These are phyloP conservation scores for Bombylius discolor DNA, from an alignment of 2,888 invertebrate species.

Conservation along the genomic window DNA sequence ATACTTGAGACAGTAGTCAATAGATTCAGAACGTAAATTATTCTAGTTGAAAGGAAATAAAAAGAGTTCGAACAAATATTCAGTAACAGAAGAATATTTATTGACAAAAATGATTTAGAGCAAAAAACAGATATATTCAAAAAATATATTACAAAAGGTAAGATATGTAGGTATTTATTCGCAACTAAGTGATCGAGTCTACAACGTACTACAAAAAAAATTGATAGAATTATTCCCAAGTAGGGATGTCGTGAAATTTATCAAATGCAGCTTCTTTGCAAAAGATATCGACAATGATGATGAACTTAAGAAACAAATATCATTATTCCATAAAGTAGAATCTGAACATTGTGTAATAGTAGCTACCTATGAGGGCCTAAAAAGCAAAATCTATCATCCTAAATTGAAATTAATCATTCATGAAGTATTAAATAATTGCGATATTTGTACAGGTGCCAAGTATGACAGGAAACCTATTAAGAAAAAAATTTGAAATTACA, in stretches of 20 bases:
- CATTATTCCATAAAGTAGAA: too few species aligned
- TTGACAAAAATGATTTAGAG: too few species aligned
- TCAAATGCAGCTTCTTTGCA: neutral
- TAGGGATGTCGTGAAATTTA: neutral
- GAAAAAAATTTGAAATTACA: neutral
- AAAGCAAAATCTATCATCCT: too few species aligned
- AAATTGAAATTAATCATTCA: neutral
- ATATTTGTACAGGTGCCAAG: too few species aligned
- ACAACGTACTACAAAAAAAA: neutral
- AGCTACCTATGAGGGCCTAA: too few species aligned
- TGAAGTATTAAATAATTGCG: neutral
- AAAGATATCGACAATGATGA: too few species aligned
- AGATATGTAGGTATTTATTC: neutral
- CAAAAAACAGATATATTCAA: too few species aligned
- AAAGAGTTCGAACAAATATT: neutral
- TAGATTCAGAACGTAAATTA: neutral
- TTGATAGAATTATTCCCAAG: neutral
- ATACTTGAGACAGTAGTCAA: constrained; percentile 4
- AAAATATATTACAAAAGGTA: neutral
- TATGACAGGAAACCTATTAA: neutral
- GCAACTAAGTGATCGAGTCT: neutral
- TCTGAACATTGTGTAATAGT: too few species aligned
- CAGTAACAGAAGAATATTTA: too few species aligned
- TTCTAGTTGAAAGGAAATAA: constrained; percentile 2
- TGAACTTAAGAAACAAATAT: too few species aligned